These are phyloP conservation scores for Philypnodon macrostomus DNA, from an alignment of 2,797 vertebrate genomes.

Conservation along the genomic window DNA sequence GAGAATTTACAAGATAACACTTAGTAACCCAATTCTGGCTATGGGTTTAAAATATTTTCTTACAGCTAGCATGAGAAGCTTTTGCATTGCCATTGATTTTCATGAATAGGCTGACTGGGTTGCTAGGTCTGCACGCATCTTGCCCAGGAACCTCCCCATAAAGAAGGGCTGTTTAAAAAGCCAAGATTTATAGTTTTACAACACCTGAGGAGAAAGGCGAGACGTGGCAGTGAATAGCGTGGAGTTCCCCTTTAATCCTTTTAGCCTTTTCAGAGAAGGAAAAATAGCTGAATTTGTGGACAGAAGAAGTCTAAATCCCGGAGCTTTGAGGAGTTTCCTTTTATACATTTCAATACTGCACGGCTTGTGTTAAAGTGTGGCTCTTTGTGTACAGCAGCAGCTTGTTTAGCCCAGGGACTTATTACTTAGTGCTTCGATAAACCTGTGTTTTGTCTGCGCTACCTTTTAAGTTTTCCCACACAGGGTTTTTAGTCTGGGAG, in stretches of 20 bases:
- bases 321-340: slow-evolving; percentile 33
- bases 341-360: slow-evolving; percentile 39
- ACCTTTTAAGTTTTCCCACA: slow-evolving; percentile 38
- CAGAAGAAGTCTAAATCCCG: slow-evolving; percentile 54
- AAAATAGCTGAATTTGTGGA: slow-evolving; percentile 60
- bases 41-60: background rate
- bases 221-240: slow-evolving; percentile 66
- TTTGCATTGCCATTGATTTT: slow-evolving; percentile 13
- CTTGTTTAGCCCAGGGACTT: slow-evolving; percentile 38
- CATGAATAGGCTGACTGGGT: slow-evolving; percentile 43
- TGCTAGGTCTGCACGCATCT: slow-evolving; percentile 64
- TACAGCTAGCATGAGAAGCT: slow-evolving; percentile 8
- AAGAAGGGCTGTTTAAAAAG: slow-evolving; percentile 68
- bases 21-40: background rate
- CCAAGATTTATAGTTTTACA: slow-evolving; percentile 82
- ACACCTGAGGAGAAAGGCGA: slow-evolving; percentile 69
- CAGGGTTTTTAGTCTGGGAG: background rate
- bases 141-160: slow-evolving; percentile 50
- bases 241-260: slow-evolving; percentile 76
- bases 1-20: slow-evolving; percentile 8
- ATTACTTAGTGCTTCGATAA: slow-evolving; percentile 26
- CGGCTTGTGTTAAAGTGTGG: slow-evolving; percentile 30
- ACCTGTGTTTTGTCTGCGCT: slow-evolving; percentile 40
- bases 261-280: slow-evolving; percentile 48
- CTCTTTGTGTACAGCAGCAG: slow-evolving; percentile 27